A percentile compares a stretch with the other conserved stretches of the same genome.
phyloP scores from a whole-genome alignment of 1,140 invertebrate genomes.

The Heliothis subflexa region DNA sequence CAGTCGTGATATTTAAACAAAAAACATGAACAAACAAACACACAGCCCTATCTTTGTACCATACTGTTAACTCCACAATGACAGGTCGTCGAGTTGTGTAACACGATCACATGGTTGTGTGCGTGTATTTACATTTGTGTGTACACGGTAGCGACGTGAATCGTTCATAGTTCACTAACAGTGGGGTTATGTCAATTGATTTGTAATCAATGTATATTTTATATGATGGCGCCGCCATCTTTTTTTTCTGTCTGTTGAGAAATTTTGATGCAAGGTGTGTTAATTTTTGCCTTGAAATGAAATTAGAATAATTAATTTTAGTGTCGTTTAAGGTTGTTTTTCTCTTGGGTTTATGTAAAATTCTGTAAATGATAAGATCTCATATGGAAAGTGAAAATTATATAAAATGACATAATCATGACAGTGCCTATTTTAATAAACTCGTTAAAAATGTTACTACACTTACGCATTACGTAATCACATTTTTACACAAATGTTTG shows the following conservation, averaged over 20 bases:
- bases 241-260: not conserved
- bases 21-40: constrained; percentile 19
- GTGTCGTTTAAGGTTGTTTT: too few species aligned
- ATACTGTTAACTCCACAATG: constrained; percentile 49
- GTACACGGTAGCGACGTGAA: constrained; percentile 20
- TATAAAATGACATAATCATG: too few species aligned
- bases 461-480: not conserved
- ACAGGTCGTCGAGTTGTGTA: constrained; percentile 40
- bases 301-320: too few species aligned
- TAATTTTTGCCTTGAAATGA: not conserved
- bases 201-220: constrained; percentile 24
- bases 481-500: constrained; percentile 8
- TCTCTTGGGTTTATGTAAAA: too few species aligned
- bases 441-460: not conserved
- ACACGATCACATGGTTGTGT: constrained; percentile 41
- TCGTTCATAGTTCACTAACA: constrained; percentile 24
- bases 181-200: constrained; percentile 8
- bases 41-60: constrained; percentile 28
- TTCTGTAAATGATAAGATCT: too few species aligned
- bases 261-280: not conserved
- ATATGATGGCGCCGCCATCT: too few species aligned
- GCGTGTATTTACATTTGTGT: constrained; percentile 8
- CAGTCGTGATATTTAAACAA: not conserved
- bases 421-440: not conserved
- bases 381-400: too few species aligned